Conservation (phyloP, 2,888 invertebrate genomes). For the Julus scandinavius region DNA sequence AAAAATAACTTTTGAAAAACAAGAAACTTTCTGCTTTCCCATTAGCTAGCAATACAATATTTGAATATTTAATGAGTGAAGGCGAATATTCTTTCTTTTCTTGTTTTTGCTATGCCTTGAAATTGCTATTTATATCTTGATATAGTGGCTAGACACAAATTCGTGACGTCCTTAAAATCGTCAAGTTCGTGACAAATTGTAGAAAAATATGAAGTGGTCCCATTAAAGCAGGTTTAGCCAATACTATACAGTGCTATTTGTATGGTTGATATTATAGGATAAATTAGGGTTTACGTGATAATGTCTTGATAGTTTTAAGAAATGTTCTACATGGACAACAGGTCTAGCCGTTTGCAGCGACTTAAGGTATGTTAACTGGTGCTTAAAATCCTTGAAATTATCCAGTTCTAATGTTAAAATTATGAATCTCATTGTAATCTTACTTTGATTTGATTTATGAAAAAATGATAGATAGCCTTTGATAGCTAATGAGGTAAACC, state of each 20-base stretch:
- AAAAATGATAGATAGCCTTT: no score
- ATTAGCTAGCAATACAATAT: background rate
- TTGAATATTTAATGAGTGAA: background rate
- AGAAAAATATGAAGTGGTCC: conserved; percentile 10
- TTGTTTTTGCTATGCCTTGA: background rate
- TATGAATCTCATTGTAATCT: background rate
- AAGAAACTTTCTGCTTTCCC: background rate
- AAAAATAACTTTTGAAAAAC: background rate
- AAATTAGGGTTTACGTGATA: background rate
- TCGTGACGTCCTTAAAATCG: conserved; percentile 13
- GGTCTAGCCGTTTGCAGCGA: background rate
- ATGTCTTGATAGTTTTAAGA: background rate
- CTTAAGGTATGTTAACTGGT: background rate
- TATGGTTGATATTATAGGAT: background rate
- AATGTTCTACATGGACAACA: background rate
- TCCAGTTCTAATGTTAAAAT: background rate
- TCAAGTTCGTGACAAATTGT: conserved; percentile 15
- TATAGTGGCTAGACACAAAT: background rate
- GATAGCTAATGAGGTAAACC: background rate
- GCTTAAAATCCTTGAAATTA: background rate
- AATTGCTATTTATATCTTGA: conserved; percentile 3
- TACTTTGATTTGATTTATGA: no score
- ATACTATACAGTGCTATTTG: background rate
- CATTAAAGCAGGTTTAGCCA: conserved; percentile 21
- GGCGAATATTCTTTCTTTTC: background rate